Percentiles rank a stretch among this genome's conserved stretches.
phyloP scores from a whole-genome alignment of 2,797 vertebrate species.

The Ataeniobius toweri region DNA sequence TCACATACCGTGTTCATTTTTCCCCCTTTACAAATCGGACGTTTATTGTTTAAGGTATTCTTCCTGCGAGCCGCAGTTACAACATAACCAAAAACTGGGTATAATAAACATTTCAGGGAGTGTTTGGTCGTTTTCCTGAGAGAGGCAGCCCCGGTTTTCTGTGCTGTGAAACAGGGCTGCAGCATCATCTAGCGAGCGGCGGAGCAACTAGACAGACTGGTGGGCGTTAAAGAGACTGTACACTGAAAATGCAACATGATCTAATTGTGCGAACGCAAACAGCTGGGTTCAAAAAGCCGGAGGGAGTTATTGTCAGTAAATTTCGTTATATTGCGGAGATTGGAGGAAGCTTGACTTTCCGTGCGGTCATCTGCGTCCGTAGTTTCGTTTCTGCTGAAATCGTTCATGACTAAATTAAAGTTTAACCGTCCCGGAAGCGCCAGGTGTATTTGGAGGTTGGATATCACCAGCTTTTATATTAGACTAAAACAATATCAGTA shows the following conservation, averaged over 20 bases:
- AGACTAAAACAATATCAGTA: rapidly evolving
- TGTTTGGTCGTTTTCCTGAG: conserved; percentile 6
- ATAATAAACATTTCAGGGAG: not conserved
- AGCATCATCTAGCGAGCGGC: conserved; percentile 68
- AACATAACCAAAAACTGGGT: not conserved
- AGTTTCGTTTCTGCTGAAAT: conserved; percentile 29
- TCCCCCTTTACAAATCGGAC: not conserved
- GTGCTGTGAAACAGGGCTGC: conserved; percentile 13
- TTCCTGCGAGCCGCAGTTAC: rapidly evolving
- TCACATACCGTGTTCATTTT: conserved; percentile 42
- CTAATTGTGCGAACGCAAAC: not conserved
- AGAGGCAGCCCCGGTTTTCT: not conserved
- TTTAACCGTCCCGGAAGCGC: not conserved
- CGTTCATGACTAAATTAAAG: rapidly evolving
- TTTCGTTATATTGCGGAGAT: not conserved
- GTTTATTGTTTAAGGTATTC: too few relatives aligned
- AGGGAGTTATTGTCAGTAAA: not conserved
- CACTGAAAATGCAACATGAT: not conserved
- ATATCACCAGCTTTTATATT: conserved; percentile 18
- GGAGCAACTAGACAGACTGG: conserved; percentile 26
- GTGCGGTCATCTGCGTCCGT: too few relatives aligned
- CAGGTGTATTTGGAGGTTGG: not conserved
- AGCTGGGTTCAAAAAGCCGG: not conserved
- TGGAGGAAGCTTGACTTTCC: not conserved
- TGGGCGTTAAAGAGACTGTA: not conserved